Conservation (phyloP, 1,140 invertebrate genomes). For the Drosophila leontia region DNA sequence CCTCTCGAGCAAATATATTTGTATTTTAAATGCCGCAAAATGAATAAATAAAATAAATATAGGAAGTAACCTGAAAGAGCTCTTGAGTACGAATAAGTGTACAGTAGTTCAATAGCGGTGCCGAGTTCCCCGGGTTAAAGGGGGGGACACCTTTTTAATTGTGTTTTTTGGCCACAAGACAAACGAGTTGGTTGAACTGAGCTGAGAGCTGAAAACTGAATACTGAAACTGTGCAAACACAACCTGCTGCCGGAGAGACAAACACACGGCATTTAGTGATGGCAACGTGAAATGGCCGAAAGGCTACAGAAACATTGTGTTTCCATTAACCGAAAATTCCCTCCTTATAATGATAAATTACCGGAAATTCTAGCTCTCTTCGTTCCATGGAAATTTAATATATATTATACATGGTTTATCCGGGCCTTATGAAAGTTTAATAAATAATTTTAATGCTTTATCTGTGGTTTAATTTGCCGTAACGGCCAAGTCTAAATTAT, state of each 20-base stretch:
- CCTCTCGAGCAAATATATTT: slow-evolving; percentile 27
- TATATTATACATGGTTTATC: slow-evolving; percentile 4
- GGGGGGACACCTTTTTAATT: slow-evolving; percentile 57
- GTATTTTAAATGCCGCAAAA: slow-evolving; percentile 53
- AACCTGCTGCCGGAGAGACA: slow-evolving; percentile 2
- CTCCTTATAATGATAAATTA: slow-evolving; percentile 3
- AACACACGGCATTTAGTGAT: slow-evolving; percentile 38
- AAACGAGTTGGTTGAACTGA: slow-evolving; percentile 51
- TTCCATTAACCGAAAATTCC: neutral
- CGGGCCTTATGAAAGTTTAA: slow-evolving; percentile 19
- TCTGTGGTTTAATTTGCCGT: slow-evolving; percentile 35
- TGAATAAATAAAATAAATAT: slow-evolving; percentile 38
- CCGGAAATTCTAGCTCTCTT: slow-evolving; percentile 1
- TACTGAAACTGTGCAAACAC: slow-evolving; percentile 61
- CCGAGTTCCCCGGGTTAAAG: slow-evolving; percentile 22
- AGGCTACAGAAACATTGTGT: slow-evolving; percentile 14
- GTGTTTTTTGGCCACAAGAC: slow-evolving; percentile 55
- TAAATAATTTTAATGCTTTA: slow-evolving; percentile 24
- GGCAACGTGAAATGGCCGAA: slow-evolving; percentile 35
- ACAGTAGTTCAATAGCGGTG: slow-evolving; percentile 52
- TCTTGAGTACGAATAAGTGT: slow-evolving; percentile 54
- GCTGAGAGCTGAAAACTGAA: slow-evolving; percentile 20
- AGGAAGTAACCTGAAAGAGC: slow-evolving; percentile 62
- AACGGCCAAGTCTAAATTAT: slow-evolving; percentile 24
- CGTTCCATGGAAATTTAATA: neutral